Conservation (phyloP, 2,113 vertebrate genomes). For the Crotalus viridis region DNA sequence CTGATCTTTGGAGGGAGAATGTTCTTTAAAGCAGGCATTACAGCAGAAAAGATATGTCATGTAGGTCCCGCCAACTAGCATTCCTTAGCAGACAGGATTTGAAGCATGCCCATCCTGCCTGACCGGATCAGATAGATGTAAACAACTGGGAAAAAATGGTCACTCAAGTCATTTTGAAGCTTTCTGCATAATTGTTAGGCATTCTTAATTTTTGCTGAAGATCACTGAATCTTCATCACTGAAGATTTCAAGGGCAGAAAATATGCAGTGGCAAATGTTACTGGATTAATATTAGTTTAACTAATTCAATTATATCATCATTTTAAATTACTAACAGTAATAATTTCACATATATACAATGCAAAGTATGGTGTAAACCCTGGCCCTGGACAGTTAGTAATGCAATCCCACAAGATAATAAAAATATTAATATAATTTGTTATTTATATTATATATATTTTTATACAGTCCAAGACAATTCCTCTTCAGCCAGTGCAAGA, state of each 20-base stretch:
- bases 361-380: neutral
- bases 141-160: neutral
- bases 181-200: neutral
- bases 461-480: neutral
- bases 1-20: neutral
- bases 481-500: neutral
- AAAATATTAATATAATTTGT: neutral
- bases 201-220: neutral
- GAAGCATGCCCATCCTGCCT: neutral
- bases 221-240: no score
- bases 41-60: neutral
- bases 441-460: neutral
- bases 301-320: neutral
- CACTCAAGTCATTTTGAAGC: neutral
- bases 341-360: neutral
- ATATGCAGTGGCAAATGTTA: neutral
- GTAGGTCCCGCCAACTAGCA: neutral
- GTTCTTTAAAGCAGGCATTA: neutral
- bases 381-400: neutral
- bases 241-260: neutral
- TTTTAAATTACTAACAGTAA: neutral
- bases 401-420: neutral
- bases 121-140: neutral
- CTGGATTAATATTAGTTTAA: neutral
- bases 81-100: neutral